Percentiles rank a stretch among this genome's conserved stretches.
Evolutionary conservation across 2,888 invertebrate genomes (phyloP).

Genomic region (Blastobasis lacticolella): DNA sequence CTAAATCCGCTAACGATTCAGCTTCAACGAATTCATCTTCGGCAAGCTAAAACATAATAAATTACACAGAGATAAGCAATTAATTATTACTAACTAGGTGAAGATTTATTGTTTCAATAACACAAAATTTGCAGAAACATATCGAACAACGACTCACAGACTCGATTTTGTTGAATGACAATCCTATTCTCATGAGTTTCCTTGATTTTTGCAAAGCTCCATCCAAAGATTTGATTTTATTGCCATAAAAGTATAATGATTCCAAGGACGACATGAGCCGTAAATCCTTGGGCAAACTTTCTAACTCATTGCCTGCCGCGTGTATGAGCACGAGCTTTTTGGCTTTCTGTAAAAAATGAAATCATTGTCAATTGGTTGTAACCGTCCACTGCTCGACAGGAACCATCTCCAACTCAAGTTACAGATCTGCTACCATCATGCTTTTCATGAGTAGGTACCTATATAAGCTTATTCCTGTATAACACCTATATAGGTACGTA

Average conservation of each 20-base stretch:
- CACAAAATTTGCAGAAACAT: background rate
- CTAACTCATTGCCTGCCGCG: constrained; percentile 82
- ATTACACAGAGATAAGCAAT: background rate
- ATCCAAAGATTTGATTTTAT: constrained; percentile 80
- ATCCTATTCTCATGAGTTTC: constrained; percentile 77
- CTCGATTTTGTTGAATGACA: constrained; percentile 83
- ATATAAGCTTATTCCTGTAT: no score
- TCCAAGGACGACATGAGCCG: constrained; percentile 80
- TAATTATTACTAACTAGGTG: background rate
- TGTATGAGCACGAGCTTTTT: constrained; percentile 80
- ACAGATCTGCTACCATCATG: no score
- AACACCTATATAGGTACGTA: no score
- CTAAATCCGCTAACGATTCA: constrained; percentile 79
- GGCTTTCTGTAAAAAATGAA: constrained; percentile 54
- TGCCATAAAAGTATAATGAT: constrained; percentile 81
- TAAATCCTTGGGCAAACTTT: constrained; percentile 81
- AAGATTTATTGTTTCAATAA: background rate
- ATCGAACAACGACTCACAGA: constrained; percentile 66
- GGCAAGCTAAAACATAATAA: constrained; percentile 66
- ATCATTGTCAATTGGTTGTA: no score
- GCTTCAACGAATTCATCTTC: constrained; percentile 85
- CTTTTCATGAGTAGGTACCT: no score
- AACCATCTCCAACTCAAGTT: no score
- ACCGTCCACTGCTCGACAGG: no score
- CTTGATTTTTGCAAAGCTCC: constrained; percentile 81